phyloP scores from a whole-genome alignment of 1,140 invertebrate species.

The Sitophilus oryzae region DNA sequence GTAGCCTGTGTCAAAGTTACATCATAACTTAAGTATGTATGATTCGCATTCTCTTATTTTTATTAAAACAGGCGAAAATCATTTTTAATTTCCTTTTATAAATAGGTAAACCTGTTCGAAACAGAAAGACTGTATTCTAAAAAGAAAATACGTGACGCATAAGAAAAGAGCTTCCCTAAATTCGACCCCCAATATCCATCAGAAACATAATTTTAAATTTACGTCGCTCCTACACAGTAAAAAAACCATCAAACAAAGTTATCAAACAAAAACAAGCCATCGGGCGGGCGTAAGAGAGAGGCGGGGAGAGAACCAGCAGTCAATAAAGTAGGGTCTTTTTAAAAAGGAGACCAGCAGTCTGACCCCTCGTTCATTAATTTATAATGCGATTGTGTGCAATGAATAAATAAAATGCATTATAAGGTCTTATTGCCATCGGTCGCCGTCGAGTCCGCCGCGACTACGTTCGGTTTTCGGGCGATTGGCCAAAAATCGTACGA shows the following conservation, averaged over 20 bases:
- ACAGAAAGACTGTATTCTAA: too few species aligned
- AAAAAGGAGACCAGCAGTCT: slow-evolving; percentile 39
- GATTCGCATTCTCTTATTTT: too few species aligned
- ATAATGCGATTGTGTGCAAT: slow-evolving; percentile 45
- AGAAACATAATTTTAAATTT: slow-evolving; percentile 41
- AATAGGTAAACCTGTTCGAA: too few species aligned
- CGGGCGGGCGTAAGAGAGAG: too few species aligned
- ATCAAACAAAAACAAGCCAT: slow-evolving; percentile 44
- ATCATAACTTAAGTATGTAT: too few species aligned
- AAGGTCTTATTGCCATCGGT: slow-evolving; percentile 33
- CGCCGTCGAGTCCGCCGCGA: too few species aligned
- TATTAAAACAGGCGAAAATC: too few species aligned
- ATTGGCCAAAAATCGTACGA: slow-evolving; percentile 23
- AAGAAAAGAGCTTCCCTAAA: too few species aligned
- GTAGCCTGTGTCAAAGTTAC: too few species aligned
- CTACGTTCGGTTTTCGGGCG: slow-evolving; percentile 19
- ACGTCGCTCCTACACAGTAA: slow-evolving; percentile 38
- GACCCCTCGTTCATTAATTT: slow-evolving; percentile 43
- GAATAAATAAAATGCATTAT: slow-evolving; percentile 46
- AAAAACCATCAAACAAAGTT: slow-evolving; percentile 45
- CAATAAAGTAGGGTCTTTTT: slow-evolving; percentile 43
- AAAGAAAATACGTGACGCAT: too few species aligned
- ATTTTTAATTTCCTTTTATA: too few species aligned
- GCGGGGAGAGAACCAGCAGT: too few species aligned
- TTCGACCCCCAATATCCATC: slow-evolving; percentile 10